Evolutionary conservation across 92 coral and sea anemone species (phyloP), one percentile per base, ranked within the genome.

Genomic region (Pocillopora grandis): DNA sequence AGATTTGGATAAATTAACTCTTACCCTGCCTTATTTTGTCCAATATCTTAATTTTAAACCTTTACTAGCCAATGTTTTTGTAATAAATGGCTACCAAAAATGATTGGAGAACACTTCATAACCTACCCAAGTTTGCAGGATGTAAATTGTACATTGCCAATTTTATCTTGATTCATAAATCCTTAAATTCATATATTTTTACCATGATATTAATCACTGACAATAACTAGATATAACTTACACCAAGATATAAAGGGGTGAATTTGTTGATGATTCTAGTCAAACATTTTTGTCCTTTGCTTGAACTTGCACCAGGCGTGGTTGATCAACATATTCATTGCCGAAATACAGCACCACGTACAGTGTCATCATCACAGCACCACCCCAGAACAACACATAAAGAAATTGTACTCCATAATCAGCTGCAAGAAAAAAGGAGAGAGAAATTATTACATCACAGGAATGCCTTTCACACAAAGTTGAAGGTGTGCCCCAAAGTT

Each of bases 361-460:
- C 56, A 96, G 89, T 17, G 99, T 96, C 35, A 90, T 86, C 77
- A 96, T 85, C 1, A 94, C 98, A 1, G 99, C 99, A 14, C 95
- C 89, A 11, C 99, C 99, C 99, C 99, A 96, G 88, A 96, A 96
- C 73, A 96, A 78, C 58, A 96, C 93, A 20, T 96, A 96, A 68
- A 96, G 92, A 78, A 96, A 96, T 78, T 94, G 99, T 12, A 95
- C 88, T 55, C 94, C 94, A 89, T 95, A 95, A 70, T 96, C 98
- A 27, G 99, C 99, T 96, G 92, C 61, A 61, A 80, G 36, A 8
- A 63, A 17, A 35, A 35, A 58, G 12, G 58, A 21, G 18, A 69
- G 5, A 4, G n/a, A 14, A 20, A 0, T 75, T 19, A 11, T 18
- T 11, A 33, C 55, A 55, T 15, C 17, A 67, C 15, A 66, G 71